Evolutionary conservation across 2,888 invertebrate species (phyloP), one percentile per base, ranked within the genome.

Genomic region (Psylliodes chrysocephalus): DNA sequence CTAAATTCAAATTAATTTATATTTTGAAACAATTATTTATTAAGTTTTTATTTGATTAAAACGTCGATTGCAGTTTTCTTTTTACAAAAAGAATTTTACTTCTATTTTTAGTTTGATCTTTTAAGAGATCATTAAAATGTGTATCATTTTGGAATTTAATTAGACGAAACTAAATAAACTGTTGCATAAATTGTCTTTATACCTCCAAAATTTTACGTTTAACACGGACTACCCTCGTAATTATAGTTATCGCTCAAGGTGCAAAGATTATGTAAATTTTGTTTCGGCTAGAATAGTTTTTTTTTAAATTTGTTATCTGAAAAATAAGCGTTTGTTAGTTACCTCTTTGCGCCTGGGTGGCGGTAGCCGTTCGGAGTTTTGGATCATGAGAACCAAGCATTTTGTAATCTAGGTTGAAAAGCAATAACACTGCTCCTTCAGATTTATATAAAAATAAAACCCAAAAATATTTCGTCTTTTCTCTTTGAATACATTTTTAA

Each of bases 331-430:
- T 14, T 47, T 40, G 28, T 28, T 42, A 55, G 28, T 55, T 42
- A 14, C 38, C 40, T 40, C 40, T 54, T 40, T 54, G 22, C 54
- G 33, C 44, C 55, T 44, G 2, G 38, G 55, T 7, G 14, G 19
- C n/a, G n/a, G 30, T 55, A 44, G 5, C 18, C 17, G 14, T 49
- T 46, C 51, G 49, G 49, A 59, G 40, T 59, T n/a, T n/a, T 59
- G 40, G 49, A 35, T 57, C 49, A 47, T 40, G 17, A 59, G 28
- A 59, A 22, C 7, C 18, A 15, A 18, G 59, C 38, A 40, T 49
- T 49, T 59, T 59, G 51, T 59, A 59, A 49, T 49, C 59, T 59
- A 59, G 25, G 38, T 59, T 59, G 25, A 59, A 59, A 59, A 59
- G 59, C 59, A 59, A 59, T 59, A 59, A 59, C 18, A 59, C 38